Evolutionary conservation across 2,113 vertebrate genomes (phyloP).

Genomic region (Panthera tigris): DNA sequence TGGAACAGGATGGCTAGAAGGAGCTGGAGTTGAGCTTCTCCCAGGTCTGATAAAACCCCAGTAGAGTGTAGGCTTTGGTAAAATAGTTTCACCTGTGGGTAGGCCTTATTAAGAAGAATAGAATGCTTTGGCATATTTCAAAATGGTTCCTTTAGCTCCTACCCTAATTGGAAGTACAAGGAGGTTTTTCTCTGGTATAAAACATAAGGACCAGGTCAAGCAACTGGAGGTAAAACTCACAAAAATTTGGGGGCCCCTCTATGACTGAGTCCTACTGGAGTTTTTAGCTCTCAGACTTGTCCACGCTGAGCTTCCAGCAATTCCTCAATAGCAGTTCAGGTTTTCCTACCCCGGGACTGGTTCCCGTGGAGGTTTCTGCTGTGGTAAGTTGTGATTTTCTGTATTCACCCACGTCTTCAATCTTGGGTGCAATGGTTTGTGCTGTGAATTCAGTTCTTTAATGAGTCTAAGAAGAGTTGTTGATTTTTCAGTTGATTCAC

Average conservation of each 20-base stretch:
- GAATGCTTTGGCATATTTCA: not conserved
- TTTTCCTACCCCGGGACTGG: not conserved
- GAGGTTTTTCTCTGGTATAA: not conserved
- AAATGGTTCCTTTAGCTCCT: not conserved
- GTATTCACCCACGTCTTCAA: not conserved
- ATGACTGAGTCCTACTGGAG: not conserved
- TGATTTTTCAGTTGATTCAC: conserved; percentile 11
- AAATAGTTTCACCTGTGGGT: not conserved
- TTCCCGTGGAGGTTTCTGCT: not conserved
- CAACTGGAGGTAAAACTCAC: not conserved
- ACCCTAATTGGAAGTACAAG: not conserved
- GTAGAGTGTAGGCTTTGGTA: not conserved
- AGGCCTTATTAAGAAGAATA: not conserved
- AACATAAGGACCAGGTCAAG: not conserved
- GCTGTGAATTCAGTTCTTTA: not conserved
- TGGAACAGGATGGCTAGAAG: not conserved
- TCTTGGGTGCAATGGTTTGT: not conserved
- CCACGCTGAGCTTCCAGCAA: not conserved
- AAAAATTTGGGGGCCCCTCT: not conserved
- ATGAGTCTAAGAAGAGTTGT: not conserved
- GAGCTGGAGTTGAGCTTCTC: not conserved
- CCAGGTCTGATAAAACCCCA: not conserved
- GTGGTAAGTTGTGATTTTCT: not conserved
- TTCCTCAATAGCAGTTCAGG: not conserved
- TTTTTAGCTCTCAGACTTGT: not conserved